Evolutionary conservation across 2,888 invertebrate species (phyloP).

Genomic region (Tenthredo notha): DNA sequence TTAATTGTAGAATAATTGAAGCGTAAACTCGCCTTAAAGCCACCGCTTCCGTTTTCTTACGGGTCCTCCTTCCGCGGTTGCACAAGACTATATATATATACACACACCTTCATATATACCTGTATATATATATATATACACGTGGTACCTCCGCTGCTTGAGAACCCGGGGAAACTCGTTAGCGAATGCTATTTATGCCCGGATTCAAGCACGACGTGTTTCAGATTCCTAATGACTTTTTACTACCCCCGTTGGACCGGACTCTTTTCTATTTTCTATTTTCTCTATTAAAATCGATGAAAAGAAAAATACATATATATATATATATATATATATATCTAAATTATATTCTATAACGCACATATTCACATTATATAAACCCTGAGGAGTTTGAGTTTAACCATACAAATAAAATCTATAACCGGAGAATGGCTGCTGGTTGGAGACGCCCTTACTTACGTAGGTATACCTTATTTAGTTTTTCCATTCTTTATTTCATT

Average conservation of each 20-base stretch:
- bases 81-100: background rate
- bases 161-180: conserved; percentile 66
- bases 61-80: background rate
- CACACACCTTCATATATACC: background rate
- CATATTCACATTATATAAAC: background rate
- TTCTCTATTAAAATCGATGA: background rate
- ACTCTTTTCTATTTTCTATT: background rate
- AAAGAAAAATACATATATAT: background rate
- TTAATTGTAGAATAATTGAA: conserved; percentile 68
- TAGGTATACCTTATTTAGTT: background rate
- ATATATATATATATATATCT: background rate
- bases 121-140: background rate
- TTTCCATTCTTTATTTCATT: background rate
- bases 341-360: background rate
- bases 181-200: conserved; percentile 71
- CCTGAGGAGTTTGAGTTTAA: background rate
- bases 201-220: conserved; percentile 65
- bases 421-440: background rate
- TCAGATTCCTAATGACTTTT: conserved; percentile 63
- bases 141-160: background rate
- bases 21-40: conserved; percentile 72
- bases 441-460: background rate
- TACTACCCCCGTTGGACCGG: background rate
- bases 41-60: background rate
- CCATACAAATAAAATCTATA: conserved; percentile 22